A percentile compares a stretch with the other conserved stretches of the same genome.
These are phyloP conservation scores for Selenia dentaria DNA, from an alignment of 2,888 invertebrate genomes.

Conservation along the genomic window DNA sequence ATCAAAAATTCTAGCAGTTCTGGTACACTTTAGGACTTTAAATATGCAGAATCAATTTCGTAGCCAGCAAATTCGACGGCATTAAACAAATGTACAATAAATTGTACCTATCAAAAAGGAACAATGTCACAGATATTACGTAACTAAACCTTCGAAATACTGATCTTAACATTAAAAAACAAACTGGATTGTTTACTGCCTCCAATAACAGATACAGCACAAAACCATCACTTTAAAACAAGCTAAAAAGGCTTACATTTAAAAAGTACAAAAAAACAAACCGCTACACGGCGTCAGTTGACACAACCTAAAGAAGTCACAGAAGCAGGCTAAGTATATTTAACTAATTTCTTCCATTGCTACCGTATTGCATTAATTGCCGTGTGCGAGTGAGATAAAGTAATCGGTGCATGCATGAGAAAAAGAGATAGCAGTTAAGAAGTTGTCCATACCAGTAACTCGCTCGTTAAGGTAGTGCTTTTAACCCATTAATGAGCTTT, in stretches of 20 bases:
- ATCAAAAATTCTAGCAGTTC: too few species aligned
- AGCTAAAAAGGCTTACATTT: constrained; percentile 39
- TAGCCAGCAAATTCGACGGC: too few species aligned
- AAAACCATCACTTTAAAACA: constrained; percentile 26
- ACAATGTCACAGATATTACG: too few species aligned
- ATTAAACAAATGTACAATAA: too few species aligned
- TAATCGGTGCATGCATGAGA: constrained; percentile 20
- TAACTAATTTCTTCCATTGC: constrained; percentile 80
- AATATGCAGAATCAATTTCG: too few species aligned
- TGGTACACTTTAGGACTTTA: too few species aligned
- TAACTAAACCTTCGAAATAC: too few species aligned
- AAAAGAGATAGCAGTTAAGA: constrained; percentile 56
- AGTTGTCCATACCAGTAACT: constrained; percentile 60
- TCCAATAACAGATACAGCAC: constrained; percentile 6
- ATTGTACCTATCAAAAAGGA: too few species aligned
- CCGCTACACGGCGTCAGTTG: constrained; percentile 47
- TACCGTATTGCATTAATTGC: constrained; percentile 81
- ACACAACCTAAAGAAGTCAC: constrained; percentile 48
- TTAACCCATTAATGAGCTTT: constrained; percentile 71
- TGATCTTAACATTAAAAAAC: too few species aligned
- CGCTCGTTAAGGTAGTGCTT: constrained; percentile 62
- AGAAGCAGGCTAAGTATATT: constrained; percentile 62
- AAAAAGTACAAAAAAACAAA: constrained; percentile 40
- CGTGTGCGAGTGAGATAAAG: constrained; percentile 45
- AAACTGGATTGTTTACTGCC: constrained; percentile 2